phyloP scores from a whole-genome alignment of 2,888 invertebrate species.

The Rotaria sp. region DNA sequence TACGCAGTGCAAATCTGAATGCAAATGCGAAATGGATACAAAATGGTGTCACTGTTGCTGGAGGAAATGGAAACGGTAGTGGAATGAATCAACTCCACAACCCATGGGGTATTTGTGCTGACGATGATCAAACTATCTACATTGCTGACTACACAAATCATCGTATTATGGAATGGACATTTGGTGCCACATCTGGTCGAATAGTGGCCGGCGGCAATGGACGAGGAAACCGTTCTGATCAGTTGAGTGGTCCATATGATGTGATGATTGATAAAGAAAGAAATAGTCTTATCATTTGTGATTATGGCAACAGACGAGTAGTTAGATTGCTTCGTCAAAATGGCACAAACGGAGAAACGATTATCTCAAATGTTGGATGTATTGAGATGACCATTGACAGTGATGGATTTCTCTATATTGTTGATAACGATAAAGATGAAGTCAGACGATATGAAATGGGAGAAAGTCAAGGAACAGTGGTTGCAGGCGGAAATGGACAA shows the following conservation, averaged over 20 bases:
- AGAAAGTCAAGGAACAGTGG: too few species aligned
- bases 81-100: not conserved
- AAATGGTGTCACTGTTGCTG: not conserved
- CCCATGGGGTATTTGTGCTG: not conserved
- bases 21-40: not conserved
- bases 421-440: too few species aligned
- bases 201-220: not conserved
- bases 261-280: not conserved
- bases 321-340: not conserved
- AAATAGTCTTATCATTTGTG: not conserved
- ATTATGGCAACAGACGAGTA: not conserved
- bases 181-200: not conserved
- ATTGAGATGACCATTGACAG: too few species aligned
- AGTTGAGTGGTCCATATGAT: not conserved
- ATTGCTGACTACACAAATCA: not conserved
- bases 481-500: too few species aligned
- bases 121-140: not conserved
- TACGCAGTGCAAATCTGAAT: too few species aligned
- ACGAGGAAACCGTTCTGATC: not conserved
- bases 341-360: not conserved
- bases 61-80: not conserved
- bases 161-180: not conserved
- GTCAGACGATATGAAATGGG: too few species aligned
- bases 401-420: too few species aligned
- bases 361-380: not conserved